These are phyloP conservation scores for Ptychodera flava DNA, from an alignment of 35 echinoderm and acorn worm genomes.

Conservation along the genomic window DNA sequence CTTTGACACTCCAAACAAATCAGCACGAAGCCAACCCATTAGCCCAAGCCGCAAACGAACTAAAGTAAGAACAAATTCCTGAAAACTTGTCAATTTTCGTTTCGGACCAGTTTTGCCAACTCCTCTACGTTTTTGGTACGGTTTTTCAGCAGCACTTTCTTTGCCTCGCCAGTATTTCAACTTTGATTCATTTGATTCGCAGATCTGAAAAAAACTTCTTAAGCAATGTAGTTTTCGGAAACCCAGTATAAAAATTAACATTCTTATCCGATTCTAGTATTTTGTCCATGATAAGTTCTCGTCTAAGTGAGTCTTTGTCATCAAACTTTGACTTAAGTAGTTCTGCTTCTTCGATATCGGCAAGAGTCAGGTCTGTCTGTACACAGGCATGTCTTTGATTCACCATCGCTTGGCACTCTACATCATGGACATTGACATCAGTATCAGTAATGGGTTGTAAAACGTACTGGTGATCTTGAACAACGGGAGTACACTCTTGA, in stretches of 20 bases:
- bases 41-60: constrained; percentile 25
- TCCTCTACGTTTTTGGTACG: neutral
- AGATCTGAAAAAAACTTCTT: constrained; percentile 3
- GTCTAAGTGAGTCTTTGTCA: neutral
- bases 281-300: neutral
- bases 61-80: constrained; percentile 29
- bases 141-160: neutral
- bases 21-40: constrained; percentile 17
- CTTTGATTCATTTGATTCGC: neutral
- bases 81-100: constrained; percentile 23
- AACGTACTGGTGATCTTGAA: neutral
- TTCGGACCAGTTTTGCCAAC: neutral
- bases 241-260: constrained; percentile 46
- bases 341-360: neutral
- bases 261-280: constrained; percentile 17
- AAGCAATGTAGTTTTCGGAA: constrained; percentile 27
- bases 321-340: neutral
- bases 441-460: neutral
- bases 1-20: constrained; percentile 21
- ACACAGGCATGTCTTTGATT: neutral
- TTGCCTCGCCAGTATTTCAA: constrained; percentile 33
- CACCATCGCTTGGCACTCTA: neutral
- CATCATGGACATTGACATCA: neutral
- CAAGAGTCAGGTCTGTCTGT: neutral
- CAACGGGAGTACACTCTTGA: neutral